phyloP scores from a whole-genome alignment of 2,888 invertebrate species.

The Lasioglossum villosulum region DNA sequence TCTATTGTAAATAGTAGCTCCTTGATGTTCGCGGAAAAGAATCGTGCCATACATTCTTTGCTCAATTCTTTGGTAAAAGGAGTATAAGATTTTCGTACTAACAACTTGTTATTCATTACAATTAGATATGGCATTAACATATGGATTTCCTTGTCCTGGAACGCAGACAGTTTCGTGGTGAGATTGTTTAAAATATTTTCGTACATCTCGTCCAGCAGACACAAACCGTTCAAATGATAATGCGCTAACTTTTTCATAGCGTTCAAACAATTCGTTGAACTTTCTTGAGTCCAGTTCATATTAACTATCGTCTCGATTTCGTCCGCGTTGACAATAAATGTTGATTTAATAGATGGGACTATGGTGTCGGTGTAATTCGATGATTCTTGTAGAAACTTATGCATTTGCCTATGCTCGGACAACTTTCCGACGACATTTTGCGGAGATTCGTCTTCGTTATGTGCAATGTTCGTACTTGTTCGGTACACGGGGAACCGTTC shows the following conservation, averaged over 20 bases:
- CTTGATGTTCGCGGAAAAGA: conserved; percentile 85
- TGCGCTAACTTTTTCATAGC: conserved; percentile 28
- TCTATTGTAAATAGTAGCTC: conserved; percentile 87
- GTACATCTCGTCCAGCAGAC: neutral
- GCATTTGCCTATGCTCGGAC: neutral
- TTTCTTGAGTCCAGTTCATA: neutral
- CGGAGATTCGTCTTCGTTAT: fast-evolving
- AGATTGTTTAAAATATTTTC: neutral
- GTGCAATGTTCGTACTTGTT: neutral
- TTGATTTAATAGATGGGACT: neutral
- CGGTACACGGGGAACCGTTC: neutral
- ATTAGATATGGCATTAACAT: conserved; percentile 78
- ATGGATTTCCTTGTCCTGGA: neutral
- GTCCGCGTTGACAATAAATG: neutral
- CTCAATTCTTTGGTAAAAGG: conserved; percentile 90
- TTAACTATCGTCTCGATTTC: neutral
- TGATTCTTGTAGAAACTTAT: neutral
- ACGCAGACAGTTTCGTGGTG: neutral
- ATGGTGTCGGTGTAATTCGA: neutral
- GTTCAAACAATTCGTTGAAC: fast-evolving
- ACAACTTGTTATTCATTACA: conserved; percentile 83
- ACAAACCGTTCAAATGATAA: neutral
- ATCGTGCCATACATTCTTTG: conserved; percentile 86
- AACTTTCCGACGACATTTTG: fast-evolving
- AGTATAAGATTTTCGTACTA: conserved; percentile 79